Percentiles rank a stretch among this genome's conserved stretches.
Conservation (phyloP, 2,797 vertebrate genomes). For the Sarcophilus harrisii region DNA sequence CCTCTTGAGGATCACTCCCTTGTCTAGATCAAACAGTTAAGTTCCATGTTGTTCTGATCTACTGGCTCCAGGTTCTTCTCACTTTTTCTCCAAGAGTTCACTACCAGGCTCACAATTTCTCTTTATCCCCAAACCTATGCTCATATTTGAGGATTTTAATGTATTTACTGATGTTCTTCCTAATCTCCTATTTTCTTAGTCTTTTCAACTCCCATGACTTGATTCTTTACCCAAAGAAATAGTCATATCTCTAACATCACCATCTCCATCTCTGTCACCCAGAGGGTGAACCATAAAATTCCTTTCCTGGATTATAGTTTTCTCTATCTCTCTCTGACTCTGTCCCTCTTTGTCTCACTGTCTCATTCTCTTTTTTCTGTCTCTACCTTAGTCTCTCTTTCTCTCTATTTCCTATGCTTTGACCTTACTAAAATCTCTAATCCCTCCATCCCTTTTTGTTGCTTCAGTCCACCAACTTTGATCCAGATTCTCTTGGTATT, state of each 20-base stretch:
- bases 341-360: too few species aligned
- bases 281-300: not conserved
- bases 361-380: not conserved
- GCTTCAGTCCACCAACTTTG: not conserved
- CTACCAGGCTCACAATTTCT: not conserved
- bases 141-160: not conserved
- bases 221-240: not conserved
- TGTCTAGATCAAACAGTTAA: not conserved
- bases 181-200: not conserved
- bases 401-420: not conserved
- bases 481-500: not conserved
- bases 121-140: not conserved
- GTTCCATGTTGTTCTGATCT: not conserved
- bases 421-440: not conserved
- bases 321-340: not conserved
- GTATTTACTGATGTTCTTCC: not conserved
- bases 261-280: not conserved
- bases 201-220: not conserved
- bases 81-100: not conserved
- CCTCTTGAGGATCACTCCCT: not conserved
- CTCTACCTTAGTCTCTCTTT: not conserved
- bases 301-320: not conserved
- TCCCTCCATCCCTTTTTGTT: not conserved
- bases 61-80: not conserved
- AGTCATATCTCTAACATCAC: not conserved